phyloP scores from a whole-genome alignment of 2,113 vertebrate species.

The Spilogale gracilis region DNA sequence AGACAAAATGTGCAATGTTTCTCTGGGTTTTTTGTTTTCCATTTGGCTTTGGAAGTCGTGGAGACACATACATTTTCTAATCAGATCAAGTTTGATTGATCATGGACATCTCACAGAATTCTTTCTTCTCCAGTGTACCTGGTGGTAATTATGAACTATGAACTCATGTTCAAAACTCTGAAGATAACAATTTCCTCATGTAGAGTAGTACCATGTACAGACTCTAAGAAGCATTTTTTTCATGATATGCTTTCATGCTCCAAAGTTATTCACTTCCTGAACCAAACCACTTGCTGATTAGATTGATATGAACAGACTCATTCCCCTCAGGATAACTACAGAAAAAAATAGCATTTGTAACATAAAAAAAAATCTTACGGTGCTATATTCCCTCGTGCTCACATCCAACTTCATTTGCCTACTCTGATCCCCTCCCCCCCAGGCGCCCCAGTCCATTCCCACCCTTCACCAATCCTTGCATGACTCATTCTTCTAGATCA shows the following conservation, averaged over 20 bases:
- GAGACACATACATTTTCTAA: not conserved
- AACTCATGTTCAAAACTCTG: not conserved
- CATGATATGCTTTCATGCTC: slow-evolving; percentile 51
- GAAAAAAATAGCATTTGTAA: not conserved
- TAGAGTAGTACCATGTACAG: not conserved
- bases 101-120: not conserved
- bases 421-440: not conserved
- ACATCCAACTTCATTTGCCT: not conserved
- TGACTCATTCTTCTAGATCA: not conserved
- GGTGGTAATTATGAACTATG: not conserved
- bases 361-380: not conserved
- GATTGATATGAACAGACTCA: slow-evolving; percentile 64
- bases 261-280: slow-evolving; percentile 70
- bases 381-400: not conserved
- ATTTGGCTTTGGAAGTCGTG: not conserved
- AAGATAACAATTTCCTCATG: slow-evolving; percentile 44
- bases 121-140: not conserved
- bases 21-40: slow-evolving; percentile 35
- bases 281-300: slow-evolving; percentile 74
- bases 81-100: not conserved
- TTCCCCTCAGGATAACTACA: not conserved
- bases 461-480: not conserved
- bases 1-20: not conserved
- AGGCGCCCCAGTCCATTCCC: rapidly evolving
- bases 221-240: not conserved